These are phyloP conservation scores for Zonitis immaculata DNA, from an alignment of 2,888 invertebrate genomes.

Conservation along the genomic window DNA sequence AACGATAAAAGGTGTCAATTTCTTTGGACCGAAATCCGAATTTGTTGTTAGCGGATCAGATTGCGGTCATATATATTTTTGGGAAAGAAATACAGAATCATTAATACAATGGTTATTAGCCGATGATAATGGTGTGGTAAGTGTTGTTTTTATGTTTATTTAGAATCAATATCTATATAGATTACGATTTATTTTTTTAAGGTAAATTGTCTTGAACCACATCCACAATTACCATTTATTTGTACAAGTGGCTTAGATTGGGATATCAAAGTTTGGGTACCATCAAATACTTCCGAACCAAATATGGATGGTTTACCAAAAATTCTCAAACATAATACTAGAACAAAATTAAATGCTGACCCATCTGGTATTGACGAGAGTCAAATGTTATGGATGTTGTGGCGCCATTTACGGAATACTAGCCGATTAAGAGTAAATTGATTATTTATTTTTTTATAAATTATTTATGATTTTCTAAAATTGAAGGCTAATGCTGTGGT, in stretches of 20 bases:
- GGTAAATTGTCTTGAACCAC: slow-evolving; percentile 90
- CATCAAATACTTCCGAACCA: slow-evolving; percentile 59
- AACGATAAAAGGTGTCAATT: slow-evolving; percentile 82
- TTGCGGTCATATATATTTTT: slow-evolving; percentile 82
- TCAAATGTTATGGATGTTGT: slow-evolving; percentile 46
- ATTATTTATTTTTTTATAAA: neutral
- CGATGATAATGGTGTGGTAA: slow-evolving; percentile 79
- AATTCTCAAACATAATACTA: slow-evolving; percentile 37
- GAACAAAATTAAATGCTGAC: slow-evolving; percentile 21
- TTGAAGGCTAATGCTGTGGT: neutral
- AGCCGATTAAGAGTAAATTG: slow-evolving; percentile 25
- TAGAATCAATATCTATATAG: too few relatives aligned
- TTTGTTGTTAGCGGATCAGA: slow-evolving; percentile 92
- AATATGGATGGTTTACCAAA: slow-evolving; percentile 53
- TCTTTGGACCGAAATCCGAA: slow-evolving; percentile 88
- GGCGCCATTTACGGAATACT: slow-evolving; percentile 40
- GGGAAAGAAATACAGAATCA: slow-evolving; percentile 84
- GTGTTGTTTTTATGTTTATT: too few relatives aligned
- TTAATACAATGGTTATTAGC: slow-evolving; percentile 86
- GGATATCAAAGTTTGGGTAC: slow-evolving; percentile 91
- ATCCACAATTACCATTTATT: slow-evolving; percentile 80
- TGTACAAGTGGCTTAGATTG: slow-evolving; percentile 90
- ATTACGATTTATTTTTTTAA: too few relatives aligned
- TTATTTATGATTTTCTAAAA: neutral
- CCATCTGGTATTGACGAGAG: slow-evolving; percentile 37